phyloP scores from a whole-genome alignment of 2,113 vertebrate genomes.

The Nothobranchius furzeri region DNA sequence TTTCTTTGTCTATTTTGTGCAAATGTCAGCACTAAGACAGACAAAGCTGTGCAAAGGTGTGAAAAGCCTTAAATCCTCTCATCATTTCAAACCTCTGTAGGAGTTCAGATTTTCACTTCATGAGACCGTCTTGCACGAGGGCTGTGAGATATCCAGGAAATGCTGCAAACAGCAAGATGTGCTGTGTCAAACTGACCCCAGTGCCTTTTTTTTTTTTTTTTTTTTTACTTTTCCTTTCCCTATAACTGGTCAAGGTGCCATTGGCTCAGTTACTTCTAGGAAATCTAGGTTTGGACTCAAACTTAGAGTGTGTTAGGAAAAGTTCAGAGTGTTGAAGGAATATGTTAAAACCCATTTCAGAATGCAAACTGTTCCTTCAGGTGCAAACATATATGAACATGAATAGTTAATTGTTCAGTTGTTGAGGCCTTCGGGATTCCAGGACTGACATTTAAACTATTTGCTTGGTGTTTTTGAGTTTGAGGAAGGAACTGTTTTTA shows the following conservation, averaged over 20 bases:
- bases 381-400: too few species aligned
- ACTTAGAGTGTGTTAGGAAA: too few species aligned
- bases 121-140: slow-evolving; percentile 8
- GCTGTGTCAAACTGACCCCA: slow-evolving; percentile 57
- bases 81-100: not conserved
- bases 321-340: too few species aligned
- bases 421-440: slow-evolving; percentile 23
- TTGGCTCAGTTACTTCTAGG: slow-evolving; percentile 32
- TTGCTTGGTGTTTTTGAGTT: slow-evolving; percentile 39
- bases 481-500: slow-evolving; percentile 27
- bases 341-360: too few species aligned
- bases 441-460: slow-evolving; percentile 59
- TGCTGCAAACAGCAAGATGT: slow-evolving; percentile 48
- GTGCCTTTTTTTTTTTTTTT: slow-evolving; percentile 49
- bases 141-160: slow-evolving; percentile 34
- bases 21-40: not conserved
- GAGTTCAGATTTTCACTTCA: slow-evolving; percentile 18
- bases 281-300: slow-evolving; percentile 32
- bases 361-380: too few species aligned
- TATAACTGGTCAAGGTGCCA: slow-evolving; percentile 32
- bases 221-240: slow-evolving; percentile 23
- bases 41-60: not conserved
- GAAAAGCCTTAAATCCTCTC: not conserved
- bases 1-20: not conserved
- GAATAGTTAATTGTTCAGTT: too few species aligned